A percentile compares a stretch with the other conserved stretches of the same genome.
These are phyloP conservation scores for Coracopsis vasa DNA, from an alignment of 2,113 vertebrate species.

Conservation along the genomic window DNA sequence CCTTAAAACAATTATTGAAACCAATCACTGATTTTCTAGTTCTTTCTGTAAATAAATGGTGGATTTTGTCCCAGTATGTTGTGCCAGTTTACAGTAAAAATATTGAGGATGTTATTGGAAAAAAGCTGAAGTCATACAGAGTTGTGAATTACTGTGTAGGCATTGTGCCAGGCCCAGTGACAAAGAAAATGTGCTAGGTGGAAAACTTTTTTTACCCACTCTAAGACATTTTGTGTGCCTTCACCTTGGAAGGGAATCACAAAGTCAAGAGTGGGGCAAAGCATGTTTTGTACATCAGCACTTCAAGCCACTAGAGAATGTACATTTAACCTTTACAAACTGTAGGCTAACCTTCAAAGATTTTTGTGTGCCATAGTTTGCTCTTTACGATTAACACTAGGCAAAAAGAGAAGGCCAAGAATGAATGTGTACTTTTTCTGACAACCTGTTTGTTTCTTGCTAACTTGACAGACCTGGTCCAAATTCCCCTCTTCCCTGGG, in stretches of 20 bases:
- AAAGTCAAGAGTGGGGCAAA: neutral
- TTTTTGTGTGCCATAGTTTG: neutral
- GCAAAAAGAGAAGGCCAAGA: neutral
- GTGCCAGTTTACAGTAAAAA: neutral
- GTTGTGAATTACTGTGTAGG: neutral
- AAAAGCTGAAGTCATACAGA: neutral
- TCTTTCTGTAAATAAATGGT: neutral
- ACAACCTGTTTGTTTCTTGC: neutral
- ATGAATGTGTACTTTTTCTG: neutral
- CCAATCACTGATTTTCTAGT: neutral
- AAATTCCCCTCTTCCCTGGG: slow-evolving; percentile 89
- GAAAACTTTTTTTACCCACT: neutral
- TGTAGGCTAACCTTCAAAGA: neutral
- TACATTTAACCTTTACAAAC: neutral
- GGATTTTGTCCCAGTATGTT: neutral
- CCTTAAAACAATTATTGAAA: neutral
- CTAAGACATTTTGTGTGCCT: neutral
- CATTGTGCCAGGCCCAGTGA: neutral
- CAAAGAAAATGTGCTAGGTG: neutral
- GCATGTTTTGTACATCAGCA: neutral
- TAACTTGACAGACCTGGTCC: slow-evolving; percentile 84
- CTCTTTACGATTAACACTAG: neutral
- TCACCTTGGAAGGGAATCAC: neutral
- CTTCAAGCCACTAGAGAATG: neutral
- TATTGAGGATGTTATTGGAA: neutral